Evolutionary conservation across 1,140 invertebrate genomes (phyloP), one percentile per base, ranked within the genome.

Genomic region (Drosophila persimilis): DNA sequence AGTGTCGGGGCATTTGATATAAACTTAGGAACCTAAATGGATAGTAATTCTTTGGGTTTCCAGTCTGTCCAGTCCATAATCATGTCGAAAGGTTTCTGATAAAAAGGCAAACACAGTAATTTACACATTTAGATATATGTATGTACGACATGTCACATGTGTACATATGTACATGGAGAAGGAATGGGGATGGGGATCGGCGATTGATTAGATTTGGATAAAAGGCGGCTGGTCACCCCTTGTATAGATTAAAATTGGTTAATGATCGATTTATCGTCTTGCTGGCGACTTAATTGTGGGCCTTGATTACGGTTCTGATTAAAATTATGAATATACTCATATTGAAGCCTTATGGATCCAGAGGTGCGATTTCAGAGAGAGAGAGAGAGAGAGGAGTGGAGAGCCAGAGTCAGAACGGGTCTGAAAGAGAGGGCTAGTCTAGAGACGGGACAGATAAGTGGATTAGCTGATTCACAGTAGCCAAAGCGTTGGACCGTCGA

Each of bases 121-220:
- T 69, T 57, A 57, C 53, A 62, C 56, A 57, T 62, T 62, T 62
- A 62, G 60, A 62, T 62, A 62, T 17, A 61, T 41, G 53, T 24
- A 39, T 13, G 9, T 35, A 35, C 31, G 7, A 1, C 20, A 52
- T 17, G 22, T 52, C 8, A 22, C 11, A 47, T 20, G 31, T 46
- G 51, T 48, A 53, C 43, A 20, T 0, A 31, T n/a, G 39, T 17
- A 13, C 11, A 7, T 53, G 26, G 4, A 31, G 7, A 4, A 9
- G 3, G 2, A 15, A 41, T 66, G 53, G 17, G 43, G 51, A 20
- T 13, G 11, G 35, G 35, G 35, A 11, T 53, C 51, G 51, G 51
- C 29, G 62, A 79, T 79, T 83, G 83, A 86, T 86, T 88, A 86
- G 83, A 86, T 86, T 88, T 86, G 83, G 83, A 86, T 86, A 86